Conservation (phyloP, 2,888 invertebrate genomes). For the Philereme transversata region DNA sequence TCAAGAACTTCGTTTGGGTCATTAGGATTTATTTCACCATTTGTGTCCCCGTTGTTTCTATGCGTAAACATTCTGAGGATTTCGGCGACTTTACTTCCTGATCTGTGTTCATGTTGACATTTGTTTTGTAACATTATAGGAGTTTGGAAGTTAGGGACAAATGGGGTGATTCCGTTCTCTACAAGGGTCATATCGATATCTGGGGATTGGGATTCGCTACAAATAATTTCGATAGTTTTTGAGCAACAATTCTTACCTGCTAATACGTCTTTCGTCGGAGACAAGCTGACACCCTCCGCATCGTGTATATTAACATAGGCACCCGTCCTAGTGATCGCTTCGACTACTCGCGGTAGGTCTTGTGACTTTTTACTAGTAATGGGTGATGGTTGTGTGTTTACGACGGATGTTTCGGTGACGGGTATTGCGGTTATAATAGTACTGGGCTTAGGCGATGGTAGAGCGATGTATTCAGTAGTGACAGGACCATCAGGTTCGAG, state of each 20-base stretch:
- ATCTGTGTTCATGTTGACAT: constrained; percentile 56
- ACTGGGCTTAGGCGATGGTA: constrained; percentile 83
- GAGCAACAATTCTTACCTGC: constrained; percentile 86
- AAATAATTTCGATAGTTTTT: constrained; percentile 54
- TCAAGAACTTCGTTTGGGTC: constrained; percentile 45
- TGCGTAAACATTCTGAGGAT: constrained; percentile 77
- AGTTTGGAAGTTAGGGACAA: constrained; percentile 77
- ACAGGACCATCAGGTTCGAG: constrained; percentile 69
- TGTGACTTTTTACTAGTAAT: constrained; percentile 59
- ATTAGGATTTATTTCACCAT: constrained; percentile 45
- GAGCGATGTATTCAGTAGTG: constrained; percentile 83
- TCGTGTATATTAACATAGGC: constrained; percentile 90
- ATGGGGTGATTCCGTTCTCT: constrained; percentile 67
- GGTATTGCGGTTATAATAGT: constrained; percentile 86
- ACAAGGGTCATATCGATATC: constrained; percentile 51
- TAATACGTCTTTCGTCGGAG: constrained; percentile 85
- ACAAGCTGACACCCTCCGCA: constrained; percentile 83
- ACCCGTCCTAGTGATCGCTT: constrained; percentile 81
- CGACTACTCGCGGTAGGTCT: constrained; percentile 72
- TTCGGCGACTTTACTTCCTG: constrained; percentile 71
- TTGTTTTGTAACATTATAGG: constrained; percentile 73
- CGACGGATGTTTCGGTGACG: constrained; percentile 62
- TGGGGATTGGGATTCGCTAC: constrained; percentile 48
- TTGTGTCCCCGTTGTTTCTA: constrained; percentile 57
- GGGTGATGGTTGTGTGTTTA: constrained; percentile 52